Conservation (phyloP, 1,140 invertebrate species). For the Mamestra configurata region DNA sequence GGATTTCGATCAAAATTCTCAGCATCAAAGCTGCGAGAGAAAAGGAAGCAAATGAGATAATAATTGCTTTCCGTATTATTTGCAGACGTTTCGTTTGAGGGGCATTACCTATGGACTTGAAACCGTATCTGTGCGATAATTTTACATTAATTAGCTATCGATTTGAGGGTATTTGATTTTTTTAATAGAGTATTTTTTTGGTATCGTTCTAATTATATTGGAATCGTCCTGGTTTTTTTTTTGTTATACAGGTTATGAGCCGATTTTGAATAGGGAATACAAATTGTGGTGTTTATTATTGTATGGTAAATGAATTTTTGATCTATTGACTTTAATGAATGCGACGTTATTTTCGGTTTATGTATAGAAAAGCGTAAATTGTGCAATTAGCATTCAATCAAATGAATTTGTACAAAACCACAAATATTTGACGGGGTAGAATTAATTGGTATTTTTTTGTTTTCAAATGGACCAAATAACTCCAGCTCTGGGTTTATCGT, state of each 20-base stretch:
- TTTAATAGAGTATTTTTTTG: background rate
- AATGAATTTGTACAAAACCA: no score
- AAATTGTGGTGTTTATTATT: no score
- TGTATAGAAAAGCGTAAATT: no score
- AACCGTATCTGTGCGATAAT: conserved; percentile 58
- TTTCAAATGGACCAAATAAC: no score
- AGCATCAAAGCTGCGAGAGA: conserved; percentile 57
- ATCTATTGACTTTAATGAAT: no score
- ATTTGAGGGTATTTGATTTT: conserved; percentile 27
- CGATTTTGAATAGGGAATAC: background rate
- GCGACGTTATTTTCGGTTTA: no score
- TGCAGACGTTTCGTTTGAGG: conserved; percentile 64
- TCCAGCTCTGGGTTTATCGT: no score
- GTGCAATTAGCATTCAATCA: no score
- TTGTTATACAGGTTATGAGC: background rate
- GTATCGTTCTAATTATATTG: background rate
- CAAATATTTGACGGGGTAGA: no score
- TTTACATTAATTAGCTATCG: conserved; percentile 60
- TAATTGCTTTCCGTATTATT: conserved; percentile 73
- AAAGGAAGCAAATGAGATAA: conserved; percentile 73
- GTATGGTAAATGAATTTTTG: no score
- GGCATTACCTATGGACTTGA: conserved; percentile 46
- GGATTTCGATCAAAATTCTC: conserved; percentile 75
- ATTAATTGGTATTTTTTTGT: no score
- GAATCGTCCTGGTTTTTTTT: conserved; percentile 23